Conservation (phyloP, 2,797 vertebrate species). For the Champsocephalus gunnari region DNA sequence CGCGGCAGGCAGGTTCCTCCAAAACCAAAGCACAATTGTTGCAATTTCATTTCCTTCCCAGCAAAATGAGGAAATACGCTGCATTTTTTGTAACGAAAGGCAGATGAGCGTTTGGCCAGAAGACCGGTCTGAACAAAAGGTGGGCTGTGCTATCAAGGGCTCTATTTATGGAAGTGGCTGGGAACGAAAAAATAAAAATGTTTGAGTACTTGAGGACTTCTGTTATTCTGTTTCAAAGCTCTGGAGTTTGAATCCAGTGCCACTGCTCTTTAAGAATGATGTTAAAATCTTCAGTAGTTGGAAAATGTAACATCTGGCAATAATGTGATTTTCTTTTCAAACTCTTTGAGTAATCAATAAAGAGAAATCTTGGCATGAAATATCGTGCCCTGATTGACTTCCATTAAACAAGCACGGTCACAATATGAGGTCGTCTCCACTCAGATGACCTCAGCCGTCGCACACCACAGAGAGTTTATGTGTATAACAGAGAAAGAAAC, state of each 20-base stretch:
- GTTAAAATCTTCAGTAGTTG: conserved; percentile 15
- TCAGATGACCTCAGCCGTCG: conserved; percentile 76
- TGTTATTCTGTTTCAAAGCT: conserved; percentile 6
- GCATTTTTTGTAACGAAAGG: conserved; percentile 52
- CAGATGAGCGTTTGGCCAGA: conserved; percentile 57
- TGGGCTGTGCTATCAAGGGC: conserved; percentile 25
- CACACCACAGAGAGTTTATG: conserved; percentile 69
- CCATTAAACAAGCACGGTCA: conserved; percentile 54
- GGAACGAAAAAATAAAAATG: conserved; percentile 21
- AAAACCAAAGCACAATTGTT: conserved; percentile 76
- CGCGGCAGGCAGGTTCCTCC: conserved; percentile 73
- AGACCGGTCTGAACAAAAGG: conserved; percentile 27
- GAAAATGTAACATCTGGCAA: conserved; percentile 48
- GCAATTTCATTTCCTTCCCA: conserved; percentile 75
- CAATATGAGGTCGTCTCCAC: conserved; percentile 63
- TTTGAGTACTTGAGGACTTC: conserved; percentile 26
- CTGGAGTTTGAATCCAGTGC: not conserved
- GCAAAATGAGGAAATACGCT: conserved; percentile 71
- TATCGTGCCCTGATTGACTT: conserved; percentile 43
- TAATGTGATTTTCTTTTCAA: conserved; percentile 43
- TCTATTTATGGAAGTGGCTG: conserved; percentile 41
- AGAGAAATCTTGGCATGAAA: conserved; percentile 43
- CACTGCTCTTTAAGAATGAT: not conserved
- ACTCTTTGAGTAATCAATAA: conserved; percentile 57
- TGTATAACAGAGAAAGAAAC: conserved; percentile 78